phyloP scores from a whole-genome alignment of 2,113 vertebrate species.

The Falco punctatus region DNA sequence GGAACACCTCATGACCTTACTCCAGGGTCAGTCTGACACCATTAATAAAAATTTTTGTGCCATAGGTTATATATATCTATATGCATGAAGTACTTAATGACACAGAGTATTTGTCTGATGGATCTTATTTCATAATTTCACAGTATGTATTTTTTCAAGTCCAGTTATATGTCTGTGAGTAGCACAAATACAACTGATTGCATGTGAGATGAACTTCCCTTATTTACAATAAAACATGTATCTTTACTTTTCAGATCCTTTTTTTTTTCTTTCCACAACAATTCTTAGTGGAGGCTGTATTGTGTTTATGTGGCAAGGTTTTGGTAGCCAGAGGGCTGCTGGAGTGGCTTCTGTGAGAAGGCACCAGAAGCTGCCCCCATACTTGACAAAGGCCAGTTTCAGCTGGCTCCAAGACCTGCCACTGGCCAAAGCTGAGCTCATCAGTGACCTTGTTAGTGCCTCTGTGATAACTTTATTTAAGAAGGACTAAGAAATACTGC shows the following conservation, averaged over 20 bases:
- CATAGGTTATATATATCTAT: background rate
- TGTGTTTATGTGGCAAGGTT: background rate
- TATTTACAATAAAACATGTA: background rate
- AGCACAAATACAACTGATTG: background rate
- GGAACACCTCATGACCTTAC: background rate
- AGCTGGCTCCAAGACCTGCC: background rate
- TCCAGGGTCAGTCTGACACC: background rate
- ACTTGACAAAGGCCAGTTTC: background rate
- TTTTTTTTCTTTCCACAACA: background rate
- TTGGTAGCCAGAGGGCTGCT: background rate
- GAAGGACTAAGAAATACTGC: background rate
- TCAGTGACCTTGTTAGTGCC: fast-evolving
- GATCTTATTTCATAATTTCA: background rate
- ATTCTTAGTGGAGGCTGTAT: background rate
- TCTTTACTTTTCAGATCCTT: background rate
- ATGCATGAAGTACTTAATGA: background rate
- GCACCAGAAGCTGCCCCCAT: background rate
- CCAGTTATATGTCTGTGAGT: background rate
- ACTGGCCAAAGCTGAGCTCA: background rate
- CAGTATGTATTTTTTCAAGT: background rate
- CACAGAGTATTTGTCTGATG: background rate
- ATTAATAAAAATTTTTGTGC: background rate
- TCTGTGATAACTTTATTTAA: background rate
- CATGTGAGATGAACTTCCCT: background rate
- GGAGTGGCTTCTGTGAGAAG: background rate